Base-by-base conservation (phyloP, 1,140 invertebrate genomes). In the Pogonognathellus flavescens region DNA sequence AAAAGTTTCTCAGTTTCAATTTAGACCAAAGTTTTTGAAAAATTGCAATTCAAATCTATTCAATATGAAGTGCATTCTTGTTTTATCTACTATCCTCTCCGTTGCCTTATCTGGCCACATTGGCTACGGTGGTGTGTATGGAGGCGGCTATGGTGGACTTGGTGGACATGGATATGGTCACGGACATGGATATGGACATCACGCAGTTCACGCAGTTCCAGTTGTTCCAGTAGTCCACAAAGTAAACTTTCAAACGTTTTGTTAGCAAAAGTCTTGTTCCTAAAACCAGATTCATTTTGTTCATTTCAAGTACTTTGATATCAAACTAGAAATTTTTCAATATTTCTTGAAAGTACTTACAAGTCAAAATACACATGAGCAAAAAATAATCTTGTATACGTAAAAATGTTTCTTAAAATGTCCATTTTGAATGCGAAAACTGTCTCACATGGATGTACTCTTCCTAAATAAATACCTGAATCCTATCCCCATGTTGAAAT, bases 191-290 rank as follows among this genome's bases (percentile, higher is more conserved):
- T 72, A 88, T 82, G 70, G 82, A 14, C 84, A 87, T 66, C 31
- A 41, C 50, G 80, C 18, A 22, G 83, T 72, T 59, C 83, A 85
- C 72, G 70, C 72, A 66, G 88, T 87, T 22, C 84, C 86, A 72
- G 88, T 86, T 76, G 86, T 87, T 5, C 87, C 86, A 52, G 82
- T 87, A n/a, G 88, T 88, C 9, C 84, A 82, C 14, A 52, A 84
- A 16, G 82, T 66, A 52, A 41, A 6, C 31, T 41, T 41, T 41
- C 31, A 41, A 41, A 41, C 1, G 6, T 6, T 41, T 41, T 41
- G n/a, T n/a, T n/a, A n/a, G n/a, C n/a, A n/a, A n/a, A 41, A 41
- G 2, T 3, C 31, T 41, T 41, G 31, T 41, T 41, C 6, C 6
- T 41, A 41, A 41, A 41, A 41, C 31, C 6, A 41, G 31, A n/a